phyloP scores from a whole-genome alignment of 2,888 invertebrate species.

The Caenorhabditis auriculariae region DNA sequence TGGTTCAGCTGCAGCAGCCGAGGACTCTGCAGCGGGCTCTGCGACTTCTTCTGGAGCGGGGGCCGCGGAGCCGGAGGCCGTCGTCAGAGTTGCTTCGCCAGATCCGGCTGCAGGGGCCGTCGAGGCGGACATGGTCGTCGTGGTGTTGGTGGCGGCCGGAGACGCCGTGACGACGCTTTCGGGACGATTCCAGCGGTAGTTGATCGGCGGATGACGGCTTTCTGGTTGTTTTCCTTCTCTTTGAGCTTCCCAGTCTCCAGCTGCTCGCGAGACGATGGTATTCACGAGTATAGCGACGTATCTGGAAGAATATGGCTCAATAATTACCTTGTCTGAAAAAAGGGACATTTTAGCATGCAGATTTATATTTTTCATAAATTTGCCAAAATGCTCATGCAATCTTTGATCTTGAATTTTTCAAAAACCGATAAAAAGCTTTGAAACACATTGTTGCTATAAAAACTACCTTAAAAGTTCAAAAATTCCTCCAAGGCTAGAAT shows the following conservation, averaged over 20 bases:
- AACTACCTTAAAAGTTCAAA: no score
- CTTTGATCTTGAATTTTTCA: no score
- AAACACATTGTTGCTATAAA: no score
- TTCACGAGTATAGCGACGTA: conserved; percentile 31
- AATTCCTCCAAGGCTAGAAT: no score
- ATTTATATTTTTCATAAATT: no score
- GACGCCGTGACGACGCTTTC: conserved; percentile 12
- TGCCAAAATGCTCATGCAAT: no score
- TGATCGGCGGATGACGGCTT: conserved; percentile 4
- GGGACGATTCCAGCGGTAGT: neutral
- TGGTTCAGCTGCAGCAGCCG: neutral
- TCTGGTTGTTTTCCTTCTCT: conserved; percentile 14
- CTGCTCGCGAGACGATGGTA: conserved; percentile 10
- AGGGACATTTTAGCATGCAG: no score
- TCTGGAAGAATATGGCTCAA: conserved; percentile 39
- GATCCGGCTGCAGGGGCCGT: conserved; percentile 6
- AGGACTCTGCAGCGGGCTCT: no score
- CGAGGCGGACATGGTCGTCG: conserved; percentile 18
- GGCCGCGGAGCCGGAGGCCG: conserved; percentile 2
- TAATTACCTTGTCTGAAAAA: conserved; percentile 18
- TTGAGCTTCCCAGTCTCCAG: conserved; percentile 6
- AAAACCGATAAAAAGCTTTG: no score
- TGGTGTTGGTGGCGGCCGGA: conserved; percentile 16
- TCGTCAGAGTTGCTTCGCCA: conserved; percentile 18
- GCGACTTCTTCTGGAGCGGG: neutral